phyloP scores from a whole-genome alignment of 2,888 invertebrate species.

The Frankliniella fusca region DNA sequence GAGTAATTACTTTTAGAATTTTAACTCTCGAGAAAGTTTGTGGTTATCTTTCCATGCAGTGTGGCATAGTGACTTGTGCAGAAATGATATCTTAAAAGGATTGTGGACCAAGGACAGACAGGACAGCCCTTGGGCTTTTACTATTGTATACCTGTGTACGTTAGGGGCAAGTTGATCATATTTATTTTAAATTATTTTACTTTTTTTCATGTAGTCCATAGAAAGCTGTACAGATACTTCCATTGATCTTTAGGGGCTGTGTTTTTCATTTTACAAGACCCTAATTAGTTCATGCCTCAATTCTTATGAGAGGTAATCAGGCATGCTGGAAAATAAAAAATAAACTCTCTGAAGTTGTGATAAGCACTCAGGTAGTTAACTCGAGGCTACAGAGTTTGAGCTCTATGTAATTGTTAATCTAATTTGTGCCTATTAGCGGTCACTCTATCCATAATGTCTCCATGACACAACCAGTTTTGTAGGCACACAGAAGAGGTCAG shows the following conservation, averaged over 20 bases:
- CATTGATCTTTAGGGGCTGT: conserved; percentile 12
- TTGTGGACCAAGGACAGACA: conserved; percentile 19
- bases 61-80: conserved; percentile 5
- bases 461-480: background rate
- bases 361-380: conserved; percentile 11
- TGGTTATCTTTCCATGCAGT: conserved; percentile 3
- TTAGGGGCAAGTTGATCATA: conserved; percentile 20
- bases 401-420: background rate
- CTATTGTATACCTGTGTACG: conserved; percentile 17
- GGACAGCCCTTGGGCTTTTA: background rate
- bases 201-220: conserved; percentile 25
- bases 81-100: conserved; percentile 14
- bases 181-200: conserved; percentile 25
- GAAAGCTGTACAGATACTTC: conserved; percentile 17
- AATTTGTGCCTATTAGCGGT: background rate
- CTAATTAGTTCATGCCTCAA: background rate
- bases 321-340: background rate
- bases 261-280: background rate
- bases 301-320: background rate
- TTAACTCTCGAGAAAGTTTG: background rate
- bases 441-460: conserved; percentile 9
- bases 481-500: background rate
- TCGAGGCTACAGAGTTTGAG: background rate
- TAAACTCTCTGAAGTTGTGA: conserved; percentile 13
- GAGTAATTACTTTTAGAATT: conserved; percentile 22